Evolutionary conservation across 2,888 invertebrate genomes (phyloP), one percentile per base, ranked within the genome.

Genomic region (Amblyjoppa fuscipennis): DNA sequence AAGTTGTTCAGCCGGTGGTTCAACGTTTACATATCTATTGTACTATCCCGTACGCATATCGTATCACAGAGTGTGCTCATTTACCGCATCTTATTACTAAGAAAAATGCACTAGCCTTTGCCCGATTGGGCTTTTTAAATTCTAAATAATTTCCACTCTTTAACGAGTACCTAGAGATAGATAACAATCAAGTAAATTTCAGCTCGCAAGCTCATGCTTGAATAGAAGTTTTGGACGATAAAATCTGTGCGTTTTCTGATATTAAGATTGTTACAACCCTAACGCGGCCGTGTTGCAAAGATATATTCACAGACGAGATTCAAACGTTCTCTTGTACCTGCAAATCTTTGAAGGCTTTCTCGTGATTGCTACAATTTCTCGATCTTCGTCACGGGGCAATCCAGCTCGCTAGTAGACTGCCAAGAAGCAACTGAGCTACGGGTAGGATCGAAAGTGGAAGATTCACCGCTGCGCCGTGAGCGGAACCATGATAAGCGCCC

Each of bases 401-500:
- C 92, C 92, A 93, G 78, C 92, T 90, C 45, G 94, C 94, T 78
- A 93, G 75, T 31, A 94, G 90, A 88, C 93, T 92, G 78, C 94
- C 94, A 20, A 94, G 88, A 0, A 94, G 88, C 68, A 94, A 89
- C 87, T 94, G 94, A 20, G 93, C 93, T 13, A 92, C 93, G 25
- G 93, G 94, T 76, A 94, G 85, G 81, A 94, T 91, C 16, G 92
- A 91, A 16, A 94, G 89, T 79, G 94, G 94, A 88, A 94, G 90
- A 88, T 92, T 93, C 7, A 94, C 90, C 78, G 93, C 92, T 59
- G 93, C 89, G 3, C 93, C 91, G 68, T 92, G 90, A 64, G 91
- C 90, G 3, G 93, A 92, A 28, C 93, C 93, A 56, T 93, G 94
- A 84, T 93, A 94, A 75, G 93, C 93, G 11, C 93, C 92, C 49